These are phyloP conservation scores for Caerostris darwini DNA, from an alignment of 1,140 invertebrate species.

Conservation along the genomic window DNA sequence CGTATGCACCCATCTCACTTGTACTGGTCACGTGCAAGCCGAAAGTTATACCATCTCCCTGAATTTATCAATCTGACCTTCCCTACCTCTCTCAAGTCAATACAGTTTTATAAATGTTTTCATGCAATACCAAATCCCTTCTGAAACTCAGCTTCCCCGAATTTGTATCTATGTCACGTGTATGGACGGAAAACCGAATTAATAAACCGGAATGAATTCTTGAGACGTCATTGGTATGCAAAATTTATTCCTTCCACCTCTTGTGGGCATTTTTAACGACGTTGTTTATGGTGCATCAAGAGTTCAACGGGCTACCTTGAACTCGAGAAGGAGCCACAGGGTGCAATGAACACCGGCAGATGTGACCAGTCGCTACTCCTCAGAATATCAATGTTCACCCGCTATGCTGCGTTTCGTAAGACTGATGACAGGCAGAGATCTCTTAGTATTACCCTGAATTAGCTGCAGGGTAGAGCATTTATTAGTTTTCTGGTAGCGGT, in stretches of 20 bases:
- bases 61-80: background rate
- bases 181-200: background rate
- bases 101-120: background rate
- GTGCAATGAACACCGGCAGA: constrained; percentile 34
- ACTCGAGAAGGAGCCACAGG: constrained; percentile 22
- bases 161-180: constrained; percentile 7
- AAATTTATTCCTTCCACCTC: constrained; percentile 20
- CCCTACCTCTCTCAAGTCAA: background rate
- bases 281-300: constrained; percentile 21
- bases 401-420: constrained; percentile 36
- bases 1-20: background rate
- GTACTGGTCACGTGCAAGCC: background rate
- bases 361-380: background rate
- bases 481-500: background rate
- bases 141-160: background rate
- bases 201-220: constrained; percentile 23
- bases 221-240: constrained; percentile 17
- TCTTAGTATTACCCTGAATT: constrained; percentile 1
- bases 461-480: background rate
- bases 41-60: background rate
- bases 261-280: constrained; percentile 15
- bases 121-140: background rate
- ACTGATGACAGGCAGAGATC: background rate
- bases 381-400: constrained; percentile 37
- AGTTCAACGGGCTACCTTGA: constrained; percentile 54